Evolutionary conservation across 2,888 invertebrate genomes (phyloP), one percentile per base, ranked within the genome.

Genomic region (Tenthredo amoena): DNA sequence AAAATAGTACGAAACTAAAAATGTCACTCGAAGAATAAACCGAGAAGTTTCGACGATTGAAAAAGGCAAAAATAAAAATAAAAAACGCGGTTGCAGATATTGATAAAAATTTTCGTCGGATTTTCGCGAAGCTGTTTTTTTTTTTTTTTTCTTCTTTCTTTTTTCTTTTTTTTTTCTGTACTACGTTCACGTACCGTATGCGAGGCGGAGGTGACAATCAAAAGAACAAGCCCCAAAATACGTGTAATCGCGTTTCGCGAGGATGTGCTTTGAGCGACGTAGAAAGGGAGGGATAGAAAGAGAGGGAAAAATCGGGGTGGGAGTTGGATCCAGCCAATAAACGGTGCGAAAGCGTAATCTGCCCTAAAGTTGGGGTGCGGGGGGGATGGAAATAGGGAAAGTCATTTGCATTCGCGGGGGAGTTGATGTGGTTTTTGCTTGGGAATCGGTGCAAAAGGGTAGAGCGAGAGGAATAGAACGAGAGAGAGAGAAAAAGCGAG

Each of bases 321-420:
- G 58, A 40, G 58, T 58, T 18, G 26, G 62, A 81, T 5, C 47
- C 81, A 15, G 62, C 81, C 81, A 81, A 81, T 81, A 81, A 81
- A 81, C 81, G 81, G 62, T 81, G 37, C 81, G 81, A 62, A 62
- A 81, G 81, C 62, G 81, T 81, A 81, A 81, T 81, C 81, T 81
- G 81, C 21, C 81, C 18, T 31, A n/a, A 77, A 77, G 77, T 55
- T 4, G 55, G 18, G 77, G 47, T 47, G 31, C 55, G 77, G 21
- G 77, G 77, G 74, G 47, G 55, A 50, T 34, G 62, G 81, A 62
- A 81, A 34, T n/a, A 62, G 37, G 81, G 81, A 81, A 50, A 81
- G 81, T 81, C 47, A 81, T 81, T 81, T 81, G 81, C 81, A 81
- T 81, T 81, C 62, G 81, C 62, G 81, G 40, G 40, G 58, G 81